Conservation (phyloP, 2,113 vertebrate genomes). For the Anthoscopus minutus region DNA sequence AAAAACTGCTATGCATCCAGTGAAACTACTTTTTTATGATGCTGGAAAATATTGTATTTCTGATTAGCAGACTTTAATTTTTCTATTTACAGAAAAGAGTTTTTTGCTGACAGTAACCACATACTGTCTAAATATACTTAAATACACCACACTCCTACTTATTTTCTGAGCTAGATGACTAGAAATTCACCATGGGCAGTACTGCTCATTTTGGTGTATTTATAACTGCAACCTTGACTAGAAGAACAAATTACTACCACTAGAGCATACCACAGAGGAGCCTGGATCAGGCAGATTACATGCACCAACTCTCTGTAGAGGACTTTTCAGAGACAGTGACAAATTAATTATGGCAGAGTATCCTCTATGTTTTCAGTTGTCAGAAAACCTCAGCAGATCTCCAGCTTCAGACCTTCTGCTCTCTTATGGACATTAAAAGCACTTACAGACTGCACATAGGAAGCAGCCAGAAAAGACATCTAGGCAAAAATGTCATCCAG, state of each 20-base stretch:
- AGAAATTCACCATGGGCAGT: neutral
- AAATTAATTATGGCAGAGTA: neutral
- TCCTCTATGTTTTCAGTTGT: neutral
- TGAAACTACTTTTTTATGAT: neutral
- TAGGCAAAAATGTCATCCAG: slow-evolving; percentile 23
- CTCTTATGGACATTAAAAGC: neutral
- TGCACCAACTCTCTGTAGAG: neutral
- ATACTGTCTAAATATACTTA: neutral
- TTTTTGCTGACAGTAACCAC: neutral
- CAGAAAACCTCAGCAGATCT: neutral
- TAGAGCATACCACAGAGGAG: neutral
- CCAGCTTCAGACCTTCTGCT: neutral
- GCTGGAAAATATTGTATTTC: neutral
- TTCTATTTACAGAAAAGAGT: neutral
- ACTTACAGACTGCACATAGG: slow-evolving; percentile 3
- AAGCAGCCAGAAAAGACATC: slow-evolving; percentile 21
- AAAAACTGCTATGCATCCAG: neutral
- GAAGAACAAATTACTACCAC: neutral
- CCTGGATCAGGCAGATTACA: neutral
- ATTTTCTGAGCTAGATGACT: neutral
- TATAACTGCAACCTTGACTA: neutral
- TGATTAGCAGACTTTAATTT: neutral
- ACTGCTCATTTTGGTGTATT: neutral
- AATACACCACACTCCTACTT: neutral
- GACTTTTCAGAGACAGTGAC: neutral